Conservation (phyloP, 2,888 invertebrate species). For the Exephanes ischioxanthus region DNA sequence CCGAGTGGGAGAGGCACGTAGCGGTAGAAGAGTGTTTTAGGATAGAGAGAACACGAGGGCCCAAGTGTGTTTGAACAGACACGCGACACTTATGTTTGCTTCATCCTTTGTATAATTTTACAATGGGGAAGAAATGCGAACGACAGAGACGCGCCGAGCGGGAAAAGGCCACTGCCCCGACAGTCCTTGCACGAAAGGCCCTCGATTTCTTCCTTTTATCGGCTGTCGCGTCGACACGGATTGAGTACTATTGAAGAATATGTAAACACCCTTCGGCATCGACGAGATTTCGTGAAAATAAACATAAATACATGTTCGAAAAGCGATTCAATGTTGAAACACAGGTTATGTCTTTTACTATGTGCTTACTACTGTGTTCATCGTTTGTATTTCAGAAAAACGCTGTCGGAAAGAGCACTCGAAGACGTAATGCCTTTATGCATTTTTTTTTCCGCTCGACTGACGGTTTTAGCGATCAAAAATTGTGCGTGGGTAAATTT, state of each 20-base stretch:
- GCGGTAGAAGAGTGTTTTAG: constrained; percentile 59
- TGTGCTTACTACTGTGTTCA: no score
- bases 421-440: no score
- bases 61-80: constrained; percentile 83
- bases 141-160: constrained; percentile 30
- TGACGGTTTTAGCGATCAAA: no score
- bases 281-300: not conserved
- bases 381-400: no score
- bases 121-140: constrained; percentile 74
- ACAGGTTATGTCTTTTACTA: not conserved
- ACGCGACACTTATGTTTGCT: constrained; percentile 82
- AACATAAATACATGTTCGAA: not conserved
- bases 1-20: constrained; percentile 49
- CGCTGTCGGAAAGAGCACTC: no score
- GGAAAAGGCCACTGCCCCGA: constrained; percentile 23
- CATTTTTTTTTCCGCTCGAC: no score
- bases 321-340: not conserved
- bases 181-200: not conserved
- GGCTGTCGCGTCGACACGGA: constrained; percentile 12
- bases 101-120: constrained; percentile 80
- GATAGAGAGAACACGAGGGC: constrained; percentile 68
- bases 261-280: not conserved
- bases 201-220: constrained; percentile 5
- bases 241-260: not conserved
- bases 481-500: no score